Base-by-base conservation (phyloP, 2,888 invertebrate genomes). In the Meliscaeva auricollis region DNA sequence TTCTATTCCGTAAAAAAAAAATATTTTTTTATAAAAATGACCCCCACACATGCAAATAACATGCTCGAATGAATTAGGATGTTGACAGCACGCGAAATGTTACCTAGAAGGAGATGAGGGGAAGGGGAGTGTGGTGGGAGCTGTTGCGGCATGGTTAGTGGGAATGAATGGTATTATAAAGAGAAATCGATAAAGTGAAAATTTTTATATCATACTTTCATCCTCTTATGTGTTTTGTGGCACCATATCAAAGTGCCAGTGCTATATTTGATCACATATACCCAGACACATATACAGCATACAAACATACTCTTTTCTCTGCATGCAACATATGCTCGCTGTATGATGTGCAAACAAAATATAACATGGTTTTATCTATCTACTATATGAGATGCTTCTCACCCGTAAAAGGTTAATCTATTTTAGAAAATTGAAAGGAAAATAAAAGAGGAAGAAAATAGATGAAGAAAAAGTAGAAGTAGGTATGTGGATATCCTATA, bases 341-440 rank as follows among this genome's bases (percentile, higher is more conserved):
- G 20, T 35, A 46, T 35, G 46, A 4, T 66, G 48, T 66, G 48
- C 64, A 64, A 30, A 64, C 13, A 48, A 32, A 46, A 48, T 58
- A 60, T 22, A 50, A 26, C 46, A 46, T 22, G 30, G 32, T 26
- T 30, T n/a, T 62, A 9, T 38, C 13, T 38, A 44, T 44, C 41
- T 62, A n/a, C 26, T 26, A 41, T 11, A 60, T 22, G 41, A 79
- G 52, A 66, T 44, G 70, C 60, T 68, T 73, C 73, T 52, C 73
- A 60, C 58, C 73, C 60, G 58, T 58, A 60, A 79, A 68, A 79
- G 74, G 73, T 79, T 74, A 79, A 73, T 79, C 79, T 79, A 79
- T 79, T 79, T 73, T 52, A 38, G 58, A 79, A 79, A 73, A 73
- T 69, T 69, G 30, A 64, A 64, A 20, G 35, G 38, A 70, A 70